phyloP scores from a whole-genome alignment of 2,797 vertebrate species.

The Enteromius radiatus region DNA sequence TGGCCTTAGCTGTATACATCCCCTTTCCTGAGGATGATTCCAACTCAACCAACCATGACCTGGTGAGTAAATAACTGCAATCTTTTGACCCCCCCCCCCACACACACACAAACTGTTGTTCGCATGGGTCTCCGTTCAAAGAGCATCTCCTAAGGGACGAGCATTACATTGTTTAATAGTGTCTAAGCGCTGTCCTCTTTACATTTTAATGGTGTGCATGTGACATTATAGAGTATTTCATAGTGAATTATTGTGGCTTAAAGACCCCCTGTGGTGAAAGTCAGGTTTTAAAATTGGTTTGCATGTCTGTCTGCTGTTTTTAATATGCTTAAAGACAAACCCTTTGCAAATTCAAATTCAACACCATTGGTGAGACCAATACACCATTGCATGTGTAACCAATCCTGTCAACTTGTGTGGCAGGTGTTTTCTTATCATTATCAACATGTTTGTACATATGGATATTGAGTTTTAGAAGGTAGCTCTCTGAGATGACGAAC shows the following conservation, averaged over 20 bases:
- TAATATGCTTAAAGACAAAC: not conserved
- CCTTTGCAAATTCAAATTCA: not conserved
- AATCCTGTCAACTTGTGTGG: not conserved
- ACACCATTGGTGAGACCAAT: too few relatives aligned
- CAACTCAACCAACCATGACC: slow-evolving; percentile 98
- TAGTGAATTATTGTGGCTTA: not conserved
- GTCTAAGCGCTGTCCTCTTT: not conserved
- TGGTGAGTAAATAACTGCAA: slow-evolving; percentile 83
- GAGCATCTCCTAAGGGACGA: not conserved
- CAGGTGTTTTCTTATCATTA: not conserved
- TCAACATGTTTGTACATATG: not conserved
- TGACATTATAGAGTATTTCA: not conserved
- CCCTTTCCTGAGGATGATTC: slow-evolving; percentile 99
- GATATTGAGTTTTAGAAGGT: not conserved
- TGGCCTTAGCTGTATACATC: slow-evolving; percentile 99
- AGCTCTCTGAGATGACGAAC: not conserved
- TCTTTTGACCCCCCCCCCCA: not conserved
- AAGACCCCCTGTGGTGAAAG: not conserved
- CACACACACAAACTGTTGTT: not conserved
- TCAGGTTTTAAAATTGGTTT: not conserved
- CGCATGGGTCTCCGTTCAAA: slow-evolving; percentile 48
- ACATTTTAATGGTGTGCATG: not conserved
- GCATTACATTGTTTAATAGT: not conserved
- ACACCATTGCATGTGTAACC: too few relatives aligned
- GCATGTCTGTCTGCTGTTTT: not conserved